Conservation (phyloP, 2,888 invertebrate species). For the Erynnis tages region DNA sequence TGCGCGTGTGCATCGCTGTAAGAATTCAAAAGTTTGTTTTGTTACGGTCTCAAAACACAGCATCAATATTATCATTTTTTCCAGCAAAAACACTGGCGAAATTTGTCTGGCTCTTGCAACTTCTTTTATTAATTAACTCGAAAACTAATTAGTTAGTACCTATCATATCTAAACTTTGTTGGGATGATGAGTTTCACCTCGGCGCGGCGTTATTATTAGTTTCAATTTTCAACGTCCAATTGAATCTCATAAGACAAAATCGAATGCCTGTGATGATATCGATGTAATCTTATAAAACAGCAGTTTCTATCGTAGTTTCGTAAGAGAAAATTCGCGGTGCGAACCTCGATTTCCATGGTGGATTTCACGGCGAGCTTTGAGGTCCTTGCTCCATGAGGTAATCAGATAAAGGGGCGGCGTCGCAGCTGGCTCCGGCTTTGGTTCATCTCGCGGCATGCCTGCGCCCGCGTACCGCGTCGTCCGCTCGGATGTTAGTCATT, state of each 20-base stretch:
- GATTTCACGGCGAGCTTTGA: conserved; percentile 71
- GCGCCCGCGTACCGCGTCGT: conserved; percentile 41
- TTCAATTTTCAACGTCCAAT: too few species aligned
- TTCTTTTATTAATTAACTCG: too few species aligned
- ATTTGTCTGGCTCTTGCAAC: too few species aligned
- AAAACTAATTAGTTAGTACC: too few species aligned
- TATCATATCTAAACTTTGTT: too few species aligned
- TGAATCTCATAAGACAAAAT: too few species aligned
- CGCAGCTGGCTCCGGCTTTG: conserved; percentile 60
- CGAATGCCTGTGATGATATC: too few species aligned
- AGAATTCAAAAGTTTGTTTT: conserved; percentile 13
- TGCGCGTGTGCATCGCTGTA: conserved; percentile 26
- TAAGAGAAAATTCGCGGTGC: conserved; percentile 59
- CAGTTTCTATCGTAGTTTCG: conserved; percentile 33
- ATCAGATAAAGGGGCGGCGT: conserved; percentile 65
- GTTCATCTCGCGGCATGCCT: conserved; percentile 58
- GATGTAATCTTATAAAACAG: neutral
- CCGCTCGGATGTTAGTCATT: conserved; percentile 55
- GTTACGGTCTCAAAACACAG: conserved; percentile 11
- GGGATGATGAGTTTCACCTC: too few species aligned
- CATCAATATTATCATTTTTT: too few species aligned
- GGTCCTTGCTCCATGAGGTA: conserved; percentile 74
- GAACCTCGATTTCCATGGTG: conserved; percentile 67
- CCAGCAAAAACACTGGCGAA: too few species aligned
- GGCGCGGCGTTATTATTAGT: too few species aligned